These are phyloP conservation scores for Dasysyrphus tricinctus DNA, from an alignment of 2,888 invertebrate species.

Conservation along the genomic window DNA sequence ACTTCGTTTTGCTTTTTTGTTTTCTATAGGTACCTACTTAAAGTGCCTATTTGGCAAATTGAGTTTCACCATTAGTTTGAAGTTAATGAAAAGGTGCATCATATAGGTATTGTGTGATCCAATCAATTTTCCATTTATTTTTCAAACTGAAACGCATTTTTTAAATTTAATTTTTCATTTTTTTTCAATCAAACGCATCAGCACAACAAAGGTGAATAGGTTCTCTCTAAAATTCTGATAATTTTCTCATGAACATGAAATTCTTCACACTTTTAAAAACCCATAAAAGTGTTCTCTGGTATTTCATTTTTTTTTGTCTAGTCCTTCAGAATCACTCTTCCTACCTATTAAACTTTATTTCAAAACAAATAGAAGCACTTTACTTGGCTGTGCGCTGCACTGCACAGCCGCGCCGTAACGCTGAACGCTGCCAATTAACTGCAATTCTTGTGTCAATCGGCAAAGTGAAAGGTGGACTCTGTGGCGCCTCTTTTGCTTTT, in stretches of 20 bases:
- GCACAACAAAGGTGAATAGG: no score
- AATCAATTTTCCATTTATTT: no score
- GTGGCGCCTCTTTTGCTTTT: constrained; percentile 69
- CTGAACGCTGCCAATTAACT: constrained; percentile 65
- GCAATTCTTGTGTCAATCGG: constrained; percentile 72
- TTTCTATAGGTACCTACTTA: no score
- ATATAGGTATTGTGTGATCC: no score
- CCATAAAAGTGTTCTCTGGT: not conserved
- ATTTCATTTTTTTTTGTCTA: not conserved
- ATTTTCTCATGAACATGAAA: constrained; percentile 2
- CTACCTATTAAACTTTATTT: not conserved
- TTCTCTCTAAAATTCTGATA: not conserved
- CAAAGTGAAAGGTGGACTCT: constrained; percentile 71
- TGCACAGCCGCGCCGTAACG: constrained; percentile 14
- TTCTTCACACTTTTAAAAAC: not conserved
- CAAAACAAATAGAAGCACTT: constrained; percentile 31
- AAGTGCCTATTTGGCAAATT: no score
- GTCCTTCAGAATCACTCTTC: not conserved
- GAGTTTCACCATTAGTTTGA: no score
- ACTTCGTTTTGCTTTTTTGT: no score
- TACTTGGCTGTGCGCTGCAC: not conserved
- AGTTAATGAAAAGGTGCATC: no score
- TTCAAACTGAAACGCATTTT: no score
- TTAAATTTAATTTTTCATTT: no score
- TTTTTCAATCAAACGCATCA: no score